Conservation (phyloP, 2,888 invertebrate genomes). For the Oeneis ivallda region DNA sequence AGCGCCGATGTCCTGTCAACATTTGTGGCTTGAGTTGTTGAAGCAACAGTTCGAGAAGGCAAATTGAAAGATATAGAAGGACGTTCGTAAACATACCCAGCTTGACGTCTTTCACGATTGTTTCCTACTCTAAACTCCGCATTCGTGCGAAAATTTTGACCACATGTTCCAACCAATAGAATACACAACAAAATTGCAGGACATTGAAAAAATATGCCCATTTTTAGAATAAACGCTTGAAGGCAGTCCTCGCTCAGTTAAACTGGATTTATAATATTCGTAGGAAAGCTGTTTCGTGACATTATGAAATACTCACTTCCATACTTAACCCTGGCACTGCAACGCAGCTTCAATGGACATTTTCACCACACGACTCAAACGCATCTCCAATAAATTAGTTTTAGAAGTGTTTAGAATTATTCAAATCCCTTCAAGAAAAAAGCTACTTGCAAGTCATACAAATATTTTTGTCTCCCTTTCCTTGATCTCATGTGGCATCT, state of each 20-base stretch:
- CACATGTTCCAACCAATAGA: constrained; percentile 36
- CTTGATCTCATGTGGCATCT: too few species aligned
- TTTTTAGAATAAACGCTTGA: constrained; percentile 47
- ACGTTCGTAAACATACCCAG: constrained; percentile 71
- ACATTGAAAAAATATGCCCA: constrained; percentile 46
- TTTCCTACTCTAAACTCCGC: constrained; percentile 27
- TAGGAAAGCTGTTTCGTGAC: constrained; percentile 51
- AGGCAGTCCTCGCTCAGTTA: constrained; percentile 49
- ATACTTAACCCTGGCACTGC: constrained; percentile 49
- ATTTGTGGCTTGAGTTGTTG: constrained; percentile 65
- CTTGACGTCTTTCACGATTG: constrained; percentile 62
- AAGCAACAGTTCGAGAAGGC: constrained; percentile 54
- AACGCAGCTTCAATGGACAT: background rate
- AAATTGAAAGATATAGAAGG: constrained; percentile 70
- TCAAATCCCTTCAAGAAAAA: too few species aligned
- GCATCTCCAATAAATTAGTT: too few species aligned
- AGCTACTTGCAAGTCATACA: too few species aligned
- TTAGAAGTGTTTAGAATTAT: too few species aligned
- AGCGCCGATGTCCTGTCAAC: constrained; percentile 66
- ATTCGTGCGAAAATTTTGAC: constrained; percentile 19
- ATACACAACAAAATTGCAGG: constrained; percentile 40
- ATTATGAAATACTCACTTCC: constrained; percentile 55
- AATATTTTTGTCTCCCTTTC: too few species aligned
- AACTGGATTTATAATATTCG: constrained; percentile 62
- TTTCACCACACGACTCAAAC: too few species aligned